Conservation (phyloP, 2,113 vertebrate species). For the Arenaria interpres region DNA sequence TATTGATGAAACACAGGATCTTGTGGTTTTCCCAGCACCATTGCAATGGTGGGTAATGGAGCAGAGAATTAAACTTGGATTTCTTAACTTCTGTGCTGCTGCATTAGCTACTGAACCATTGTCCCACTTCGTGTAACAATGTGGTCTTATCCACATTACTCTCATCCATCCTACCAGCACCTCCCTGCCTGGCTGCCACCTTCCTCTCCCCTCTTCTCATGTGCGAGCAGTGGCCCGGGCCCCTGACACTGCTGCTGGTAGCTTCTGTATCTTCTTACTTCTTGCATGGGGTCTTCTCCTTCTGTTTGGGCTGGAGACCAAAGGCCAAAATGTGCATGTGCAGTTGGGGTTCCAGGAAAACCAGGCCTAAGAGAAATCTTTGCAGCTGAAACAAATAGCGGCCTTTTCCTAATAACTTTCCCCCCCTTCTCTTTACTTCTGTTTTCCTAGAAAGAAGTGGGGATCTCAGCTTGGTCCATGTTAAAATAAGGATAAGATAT, state of each 20-base stretch:
- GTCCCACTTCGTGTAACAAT: not conserved
- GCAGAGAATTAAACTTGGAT: fast-evolving
- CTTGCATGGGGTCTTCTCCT: not conserved
- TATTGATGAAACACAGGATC: not conserved
- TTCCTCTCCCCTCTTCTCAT: not conserved
- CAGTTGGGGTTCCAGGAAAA: not conserved
- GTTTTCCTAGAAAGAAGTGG: not conserved
- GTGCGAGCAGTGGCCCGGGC: not conserved
- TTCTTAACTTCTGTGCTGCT: not conserved
- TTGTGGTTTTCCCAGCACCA: not conserved
- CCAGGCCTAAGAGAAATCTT: not conserved
- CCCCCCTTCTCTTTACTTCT: not conserved
- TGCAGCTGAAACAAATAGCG: not conserved
- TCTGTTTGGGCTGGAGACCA: not conserved
- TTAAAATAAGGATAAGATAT: not conserved
- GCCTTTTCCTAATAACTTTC: not conserved
- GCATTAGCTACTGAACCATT: not conserved
- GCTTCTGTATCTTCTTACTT: not conserved
- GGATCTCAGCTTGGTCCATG: not conserved
- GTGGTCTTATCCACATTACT: not conserved
- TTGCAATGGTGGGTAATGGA: not conserved
- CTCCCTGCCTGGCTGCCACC: not conserved
- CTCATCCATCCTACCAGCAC: not conserved
- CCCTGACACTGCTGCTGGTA: not conserved
- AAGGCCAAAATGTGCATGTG: not conserved